These are phyloP conservation scores for Amphiprion clarkii DNA, from an alignment of 2,797 vertebrate species.

Conservation along the genomic window DNA sequence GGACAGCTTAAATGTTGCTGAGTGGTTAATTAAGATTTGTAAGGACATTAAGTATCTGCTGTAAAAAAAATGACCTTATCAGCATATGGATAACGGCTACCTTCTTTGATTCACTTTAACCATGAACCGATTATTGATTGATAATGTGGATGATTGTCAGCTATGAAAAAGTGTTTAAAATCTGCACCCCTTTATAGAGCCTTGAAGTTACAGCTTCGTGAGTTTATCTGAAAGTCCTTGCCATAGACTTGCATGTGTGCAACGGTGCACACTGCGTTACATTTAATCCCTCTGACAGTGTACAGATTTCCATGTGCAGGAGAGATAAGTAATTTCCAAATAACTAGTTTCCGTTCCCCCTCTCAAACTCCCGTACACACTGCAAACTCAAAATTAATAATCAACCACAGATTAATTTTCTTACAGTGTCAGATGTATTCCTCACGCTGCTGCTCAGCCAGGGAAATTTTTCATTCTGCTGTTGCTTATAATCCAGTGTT, in stretches of 20 bases:
- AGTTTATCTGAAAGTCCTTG: no score
- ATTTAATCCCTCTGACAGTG: neutral
- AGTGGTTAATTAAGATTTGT: no score
- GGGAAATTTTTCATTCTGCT: conserved; percentile 1
- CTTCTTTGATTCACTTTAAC: no score
- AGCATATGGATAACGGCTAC: no score
- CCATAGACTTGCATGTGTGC: neutral
- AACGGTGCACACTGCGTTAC: neutral
- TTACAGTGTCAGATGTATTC: neutral
- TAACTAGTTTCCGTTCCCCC: neutral
- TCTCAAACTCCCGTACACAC: neutral
- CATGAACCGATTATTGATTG: no score
- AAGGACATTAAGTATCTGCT: no score
- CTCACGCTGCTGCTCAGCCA: neutral
- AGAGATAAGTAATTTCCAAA: neutral
- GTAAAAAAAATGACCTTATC: no score
- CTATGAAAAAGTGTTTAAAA: no score
- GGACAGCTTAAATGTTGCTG: no score
- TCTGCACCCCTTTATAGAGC: no score
- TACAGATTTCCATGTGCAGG: neutral
- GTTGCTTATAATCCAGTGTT: conserved; percentile 7
- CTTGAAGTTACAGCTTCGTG: no score
- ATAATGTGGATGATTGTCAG: no score
- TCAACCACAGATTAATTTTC: neutral
- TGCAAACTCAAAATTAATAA: neutral